A percentile compares a stretch with the other conserved stretches of the same genome.
These are phyloP conservation scores for Aleiodes sp. DNA, from an alignment of 1,140 invertebrate species.

Conservation along the genomic window DNA sequence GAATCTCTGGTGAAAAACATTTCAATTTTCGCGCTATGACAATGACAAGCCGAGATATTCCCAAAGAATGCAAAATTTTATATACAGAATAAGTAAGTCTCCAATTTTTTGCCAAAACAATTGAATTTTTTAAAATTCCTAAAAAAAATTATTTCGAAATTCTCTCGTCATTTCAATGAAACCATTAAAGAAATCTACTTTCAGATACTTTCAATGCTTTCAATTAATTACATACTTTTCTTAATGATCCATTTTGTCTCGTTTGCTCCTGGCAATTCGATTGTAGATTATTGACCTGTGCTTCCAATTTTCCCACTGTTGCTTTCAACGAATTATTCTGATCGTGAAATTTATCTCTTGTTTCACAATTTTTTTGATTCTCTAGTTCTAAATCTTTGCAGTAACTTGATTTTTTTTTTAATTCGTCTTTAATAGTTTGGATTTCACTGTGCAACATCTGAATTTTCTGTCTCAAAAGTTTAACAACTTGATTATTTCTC, in stretches of 20 bases:
- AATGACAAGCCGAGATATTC: too few species aligned
- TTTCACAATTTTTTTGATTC: slow-evolving; percentile 54
- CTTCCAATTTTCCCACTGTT: slow-evolving; percentile 60
- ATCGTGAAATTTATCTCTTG: slow-evolving; percentile 60
- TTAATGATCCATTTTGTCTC: slow-evolving; percentile 58
- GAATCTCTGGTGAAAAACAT: too few species aligned
- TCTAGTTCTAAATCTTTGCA: slow-evolving; percentile 59
- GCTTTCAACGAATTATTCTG: slow-evolving; percentile 53
- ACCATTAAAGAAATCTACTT: too few species aligned
- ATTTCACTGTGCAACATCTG: slow-evolving; percentile 60
- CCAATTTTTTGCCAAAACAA: too few species aligned
- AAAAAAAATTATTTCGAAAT: too few species aligned
- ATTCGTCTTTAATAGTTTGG: slow-evolving; percentile 54
- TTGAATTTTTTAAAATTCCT: too few species aligned
- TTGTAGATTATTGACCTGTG: slow-evolving; percentile 45
- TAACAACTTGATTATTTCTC: slow-evolving; percentile 49
- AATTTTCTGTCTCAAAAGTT: slow-evolving; percentile 62
- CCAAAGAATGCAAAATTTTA: too few species aligned
- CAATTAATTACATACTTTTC: slow-evolving; percentile 54
- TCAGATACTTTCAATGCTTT: too few species aligned
- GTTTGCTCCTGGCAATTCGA: slow-evolving; percentile 55
- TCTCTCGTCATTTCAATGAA: too few species aligned
- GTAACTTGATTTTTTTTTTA: slow-evolving; percentile 57
- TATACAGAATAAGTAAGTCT: too few species aligned
- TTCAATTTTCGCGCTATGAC: too few species aligned